These are phyloP conservation scores for Drosophila baimaii DNA, from an alignment of 1,140 invertebrate genomes.

Conservation along the genomic window DNA sequence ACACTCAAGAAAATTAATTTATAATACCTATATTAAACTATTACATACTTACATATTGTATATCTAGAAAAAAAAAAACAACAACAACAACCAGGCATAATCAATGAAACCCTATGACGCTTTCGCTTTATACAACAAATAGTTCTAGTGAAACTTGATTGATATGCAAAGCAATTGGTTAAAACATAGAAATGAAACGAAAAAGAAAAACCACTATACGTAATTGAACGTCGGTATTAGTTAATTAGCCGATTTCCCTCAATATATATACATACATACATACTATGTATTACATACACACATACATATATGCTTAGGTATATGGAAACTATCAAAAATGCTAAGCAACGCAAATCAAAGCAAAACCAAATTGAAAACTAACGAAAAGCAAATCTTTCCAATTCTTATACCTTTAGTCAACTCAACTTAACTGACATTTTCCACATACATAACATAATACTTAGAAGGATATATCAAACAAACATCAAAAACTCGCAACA, in stretches of 20 bases:
- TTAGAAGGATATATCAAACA: conserved; percentile 48
- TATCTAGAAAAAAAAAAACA: conserved; percentile 32
- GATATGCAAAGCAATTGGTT: conserved; percentile 69
- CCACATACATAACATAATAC: conserved; percentile 31
- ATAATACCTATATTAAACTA: conserved; percentile 48
- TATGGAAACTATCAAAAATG: conserved; percentile 20
- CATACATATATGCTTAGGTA: conserved; percentile 21
- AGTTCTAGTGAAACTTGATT: conserved; percentile 48
- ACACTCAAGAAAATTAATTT: conserved; percentile 66
- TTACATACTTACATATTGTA: conserved; percentile 25
- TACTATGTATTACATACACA: too few relatives aligned
- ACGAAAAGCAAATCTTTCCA: conserved; percentile 36
- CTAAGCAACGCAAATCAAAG: conserved; percentile 37
- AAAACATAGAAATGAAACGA: conserved; percentile 16
- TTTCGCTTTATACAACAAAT: conserved; percentile 65
- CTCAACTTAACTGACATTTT: conserved; percentile 49
- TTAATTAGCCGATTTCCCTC: conserved; percentile 20
- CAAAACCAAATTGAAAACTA: conserved; percentile 41
- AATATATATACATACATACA: too few relatives aligned
- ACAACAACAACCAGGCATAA: conserved; percentile 55
- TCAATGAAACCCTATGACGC: conserved; percentile 63
- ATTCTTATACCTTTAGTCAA: conserved; percentile 32
- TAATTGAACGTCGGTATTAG: conserved; percentile 50
- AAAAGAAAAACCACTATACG: conserved; percentile 41
- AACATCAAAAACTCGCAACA: conserved; percentile 20